Base-by-base conservation (phyloP, 2,888 invertebrate species). In the Drosophila demipolita region DNA sequence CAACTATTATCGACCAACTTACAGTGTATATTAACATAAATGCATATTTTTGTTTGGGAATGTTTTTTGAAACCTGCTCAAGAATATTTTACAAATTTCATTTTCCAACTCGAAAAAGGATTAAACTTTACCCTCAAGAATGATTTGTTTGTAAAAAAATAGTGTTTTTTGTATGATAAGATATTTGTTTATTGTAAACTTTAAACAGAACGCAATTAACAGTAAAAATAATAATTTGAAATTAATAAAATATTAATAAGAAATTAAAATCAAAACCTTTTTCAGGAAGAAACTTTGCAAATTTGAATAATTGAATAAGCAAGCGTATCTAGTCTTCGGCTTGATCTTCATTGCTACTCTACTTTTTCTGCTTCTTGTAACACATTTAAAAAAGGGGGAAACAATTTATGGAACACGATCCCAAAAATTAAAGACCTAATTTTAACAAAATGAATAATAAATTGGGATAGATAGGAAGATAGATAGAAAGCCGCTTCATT, bases 271-370 rank as follows among this genome's bases (percentile, higher is more conserved):
- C 48, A 7, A n/a, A 4, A 36, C 15, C 20, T 0, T 8, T 40
- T 29, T 12, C 4, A 49, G 15, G 35, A 3, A 45, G 62, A 53
- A 45, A 29, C 26, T 40, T 17, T 42, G 35, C 6, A 48, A 15
- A 35, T 17, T 42, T 42, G 2, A 48, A 48, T 53, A 29, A 33
- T 20, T n/a, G n/a, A 53, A 38, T 11, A 53, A 17, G 20, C 54
- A 35, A 59, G 70, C 29, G 61, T 64, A 72, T 75, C 35, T 50
- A 45, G 42, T 61, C 57, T 40, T 66, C 72, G 60, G 52, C 63
- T 48, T 72, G 58, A 40, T 35, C 8, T 17, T 17, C n/a, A 42
- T 12, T 42, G 3, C 3, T 12, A 3, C 12, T 20, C 45, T 7
- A 20, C 1, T 12, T 12, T 20, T 45, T 12, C 3, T 20, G 1